These are phyloP conservation scores for Myiopsitta monachus DNA, from an alignment of 2,113 vertebrate species.

Conservation along the genomic window DNA sequence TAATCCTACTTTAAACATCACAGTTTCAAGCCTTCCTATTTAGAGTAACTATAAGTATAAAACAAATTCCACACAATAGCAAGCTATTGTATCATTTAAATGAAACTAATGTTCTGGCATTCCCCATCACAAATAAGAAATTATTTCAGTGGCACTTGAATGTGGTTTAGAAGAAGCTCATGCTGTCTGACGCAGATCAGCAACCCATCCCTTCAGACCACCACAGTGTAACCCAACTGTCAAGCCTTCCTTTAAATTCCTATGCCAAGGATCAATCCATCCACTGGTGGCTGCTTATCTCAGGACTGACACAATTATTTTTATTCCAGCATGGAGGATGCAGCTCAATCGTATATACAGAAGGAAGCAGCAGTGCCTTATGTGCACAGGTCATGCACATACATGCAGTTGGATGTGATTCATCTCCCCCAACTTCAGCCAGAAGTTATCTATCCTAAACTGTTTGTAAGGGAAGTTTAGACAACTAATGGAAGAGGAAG, in stretches of 20 bases:
- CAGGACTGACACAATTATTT: neutral
- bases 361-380: neutral
- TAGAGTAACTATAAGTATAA: constrained; percentile 2
- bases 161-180: fast-evolving
- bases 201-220: neutral
- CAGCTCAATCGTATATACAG: neutral
- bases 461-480: neutral
- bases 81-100: neutral
- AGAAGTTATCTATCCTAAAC: neutral
- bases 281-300: neutral
- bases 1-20: constrained; percentile 21
- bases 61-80: constrained; percentile 10
- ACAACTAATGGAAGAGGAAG: neutral
- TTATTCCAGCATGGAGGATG: neutral
- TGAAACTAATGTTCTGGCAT: neutral
- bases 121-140: neutral
- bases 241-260: neutral
- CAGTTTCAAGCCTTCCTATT: constrained; percentile 35
- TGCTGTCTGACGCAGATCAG: neutral
- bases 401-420: neutral
- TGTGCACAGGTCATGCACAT: neutral
- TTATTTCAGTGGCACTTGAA: neutral
- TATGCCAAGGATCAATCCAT: neutral
- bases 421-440: neutral
- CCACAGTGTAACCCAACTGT: neutral